Conservation (phyloP, 1,140 invertebrate species). For the Lycorma delicatula region DNA sequence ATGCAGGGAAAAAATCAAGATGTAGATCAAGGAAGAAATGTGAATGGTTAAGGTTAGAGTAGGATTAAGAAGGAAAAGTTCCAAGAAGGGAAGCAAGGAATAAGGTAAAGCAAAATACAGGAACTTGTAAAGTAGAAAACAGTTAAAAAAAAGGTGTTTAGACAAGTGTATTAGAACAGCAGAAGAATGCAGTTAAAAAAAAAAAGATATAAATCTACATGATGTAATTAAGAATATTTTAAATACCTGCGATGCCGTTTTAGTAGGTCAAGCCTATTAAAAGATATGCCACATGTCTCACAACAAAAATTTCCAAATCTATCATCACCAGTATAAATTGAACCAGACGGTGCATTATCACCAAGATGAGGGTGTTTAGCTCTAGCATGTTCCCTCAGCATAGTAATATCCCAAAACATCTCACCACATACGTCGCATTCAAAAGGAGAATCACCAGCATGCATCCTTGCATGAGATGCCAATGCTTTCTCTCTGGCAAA, state of each 20-base stretch:
- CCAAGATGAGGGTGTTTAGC: constrained; percentile 41
- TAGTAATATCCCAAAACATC: constrained; percentile 64
- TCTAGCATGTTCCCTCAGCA: constrained; percentile 51
- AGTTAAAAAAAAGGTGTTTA: no score
- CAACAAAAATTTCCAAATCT: constrained; percentile 66
- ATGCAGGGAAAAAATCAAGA: no score
- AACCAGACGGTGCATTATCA: constrained; percentile 26
- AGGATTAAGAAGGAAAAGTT: no score
- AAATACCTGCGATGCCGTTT: constrained; percentile 51
- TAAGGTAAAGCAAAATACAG: no score
- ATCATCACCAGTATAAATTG: constrained; percentile 43
- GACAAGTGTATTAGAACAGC: no score
- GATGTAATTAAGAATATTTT: no score
- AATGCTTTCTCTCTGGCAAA: constrained; percentile 73
- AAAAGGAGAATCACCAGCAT: constrained; percentile 54
- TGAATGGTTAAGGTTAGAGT: no score
- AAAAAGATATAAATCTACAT: no score
- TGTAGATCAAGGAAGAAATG: no score
- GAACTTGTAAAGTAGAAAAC: no score
- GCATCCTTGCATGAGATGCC: constrained; percentile 55
- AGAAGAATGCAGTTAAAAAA: no score
- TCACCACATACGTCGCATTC: constrained; percentile 68
- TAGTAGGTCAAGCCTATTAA: constrained; percentile 62
- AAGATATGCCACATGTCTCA: constrained; percentile 61
- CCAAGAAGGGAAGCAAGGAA: no score